These are phyloP conservation scores for Ophraella communa DNA, from an alignment of 2,888 invertebrate species.

Conservation along the genomic window DNA sequence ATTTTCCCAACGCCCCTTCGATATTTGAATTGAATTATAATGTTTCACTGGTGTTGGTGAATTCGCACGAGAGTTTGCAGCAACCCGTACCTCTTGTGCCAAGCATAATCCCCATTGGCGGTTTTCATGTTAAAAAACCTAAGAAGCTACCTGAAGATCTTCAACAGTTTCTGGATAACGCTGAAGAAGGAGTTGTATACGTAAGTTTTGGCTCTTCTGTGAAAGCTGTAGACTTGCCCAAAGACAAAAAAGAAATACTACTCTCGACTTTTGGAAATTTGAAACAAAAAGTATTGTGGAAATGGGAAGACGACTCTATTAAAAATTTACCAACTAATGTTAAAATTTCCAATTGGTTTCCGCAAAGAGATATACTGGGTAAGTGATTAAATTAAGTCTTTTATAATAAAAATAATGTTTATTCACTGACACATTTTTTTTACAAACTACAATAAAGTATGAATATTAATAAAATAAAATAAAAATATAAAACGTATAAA, in stretches of 20 bases:
- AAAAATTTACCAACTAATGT: slow-evolving; percentile 55
- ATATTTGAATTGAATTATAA: slow-evolving; percentile 43
- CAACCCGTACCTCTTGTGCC: slow-evolving; percentile 63
- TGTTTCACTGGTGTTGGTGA: slow-evolving; percentile 47
- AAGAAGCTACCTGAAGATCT: slow-evolving; percentile 57
- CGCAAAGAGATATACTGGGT: slow-evolving; percentile 61
- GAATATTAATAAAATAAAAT: no score
- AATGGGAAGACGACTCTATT: slow-evolving; percentile 63
- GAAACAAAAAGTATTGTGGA: slow-evolving; percentile 72
- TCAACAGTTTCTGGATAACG: slow-evolving; percentile 62
- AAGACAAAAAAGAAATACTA: slow-evolving; percentile 62
- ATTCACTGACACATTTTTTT: no score
- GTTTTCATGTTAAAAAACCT: slow-evolving; percentile 58
- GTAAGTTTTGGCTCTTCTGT: slow-evolving; percentile 69
- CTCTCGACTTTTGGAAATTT: slow-evolving; percentile 65
- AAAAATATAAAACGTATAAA: no score
- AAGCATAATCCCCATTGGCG: slow-evolving; percentile 66
- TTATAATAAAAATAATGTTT: no score
- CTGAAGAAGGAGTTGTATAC: slow-evolving; percentile 65
- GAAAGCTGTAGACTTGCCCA: slow-evolving; percentile 63
- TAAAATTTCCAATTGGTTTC: slow-evolving; percentile 52
- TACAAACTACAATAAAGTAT: no score
- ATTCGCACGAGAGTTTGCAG: slow-evolving; percentile 63
- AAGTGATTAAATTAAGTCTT: not conserved
- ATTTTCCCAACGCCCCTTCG: slow-evolving; percentile 46